Base-by-base conservation (phyloP, 2,797 vertebrate genomes). In the Enteromius trimaculatus region DNA sequence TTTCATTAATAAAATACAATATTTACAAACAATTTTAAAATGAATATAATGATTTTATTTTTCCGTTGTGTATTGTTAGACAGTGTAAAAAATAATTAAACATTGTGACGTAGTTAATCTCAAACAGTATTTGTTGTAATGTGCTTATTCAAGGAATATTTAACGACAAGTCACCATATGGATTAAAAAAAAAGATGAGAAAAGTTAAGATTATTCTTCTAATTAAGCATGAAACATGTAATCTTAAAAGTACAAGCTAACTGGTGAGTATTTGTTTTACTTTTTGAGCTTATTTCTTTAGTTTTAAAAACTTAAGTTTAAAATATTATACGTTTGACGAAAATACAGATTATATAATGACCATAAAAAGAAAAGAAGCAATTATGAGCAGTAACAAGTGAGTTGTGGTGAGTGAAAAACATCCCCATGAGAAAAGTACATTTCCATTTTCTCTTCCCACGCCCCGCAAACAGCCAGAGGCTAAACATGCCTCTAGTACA, bases 401-500 rank as follows among this genome's bases (percentile, higher is more conserved):
- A 79, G 51, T 21, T 44, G 51, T 31, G 53, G 34, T 60, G 37
- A 29, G 49, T 16, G 34, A 42, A 69, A 80, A 70, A 80, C 68
- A 87, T 39, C 34, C 39, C 62, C 44, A 21, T 79, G 76, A 86
- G 77, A 83, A 70, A 62, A 26, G 66, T 34, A 26, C 29, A 34
- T 87, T 85, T 64, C 69, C 77, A 80, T 81, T 42, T 81, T 68
- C 31, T 26, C 82, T 89, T 89, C 88, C 86, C 88, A 88, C 79
- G 83, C 79, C 86, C 81, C 62, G 44, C 39, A 49, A 79, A 74
- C 58, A 64, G 76, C 81, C 26, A 53, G 44, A 51, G 79, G 84
- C 84, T 76, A 47, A 72, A 70, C 74, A 68, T 72, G 49, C 69
- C 6, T 8, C 76, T 51, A 19, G 83, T 47, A 47, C 76, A 49